These are phyloP conservation scores for Hydropsyche tenuis DNA, from an alignment of 1,140 invertebrate species.

Conservation along the genomic window DNA sequence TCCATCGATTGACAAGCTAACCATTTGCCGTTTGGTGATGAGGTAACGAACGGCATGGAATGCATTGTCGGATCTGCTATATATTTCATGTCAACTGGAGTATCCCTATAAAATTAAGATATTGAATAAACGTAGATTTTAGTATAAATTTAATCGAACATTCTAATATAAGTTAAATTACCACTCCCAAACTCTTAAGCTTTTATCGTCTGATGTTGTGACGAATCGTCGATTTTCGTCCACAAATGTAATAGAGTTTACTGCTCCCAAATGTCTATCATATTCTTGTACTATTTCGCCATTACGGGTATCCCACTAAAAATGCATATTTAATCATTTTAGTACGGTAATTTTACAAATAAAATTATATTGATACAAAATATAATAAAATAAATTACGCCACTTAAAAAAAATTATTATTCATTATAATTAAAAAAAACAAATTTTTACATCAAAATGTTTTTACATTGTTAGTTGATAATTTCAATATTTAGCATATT, in stretches of 20 bases:
- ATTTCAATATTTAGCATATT: too few relatives aligned
- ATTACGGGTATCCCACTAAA: slow-evolving; percentile 92
- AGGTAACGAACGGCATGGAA: slow-evolving; percentile 96
- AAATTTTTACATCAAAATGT: too few relatives aligned
- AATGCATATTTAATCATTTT: too few relatives aligned
- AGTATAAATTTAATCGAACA: neutral
- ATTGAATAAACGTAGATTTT: neutral
- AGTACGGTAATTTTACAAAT: too few relatives aligned
- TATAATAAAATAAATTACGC: too few relatives aligned
- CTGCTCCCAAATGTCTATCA: slow-evolving; percentile 97
- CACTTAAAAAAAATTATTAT: too few relatives aligned
- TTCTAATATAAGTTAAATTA: slow-evolving; percentile 54
- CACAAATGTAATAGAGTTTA: slow-evolving; percentile 99
- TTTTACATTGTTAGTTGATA: too few relatives aligned
- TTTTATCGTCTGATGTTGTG: slow-evolving; percentile 99
- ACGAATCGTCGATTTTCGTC: slow-evolving; percentile 98
- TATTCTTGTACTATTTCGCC: slow-evolving; percentile 99
- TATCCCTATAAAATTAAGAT: slow-evolving; percentile 73
- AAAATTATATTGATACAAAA: slow-evolving; percentile 18
- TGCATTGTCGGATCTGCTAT: slow-evolving; percentile 99
- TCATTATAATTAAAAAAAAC: too few relatives aligned
- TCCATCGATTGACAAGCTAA: slow-evolving; percentile 99
- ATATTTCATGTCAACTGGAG: slow-evolving; percentile 99
- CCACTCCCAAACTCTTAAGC: slow-evolving; percentile 99
- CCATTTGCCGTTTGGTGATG: slow-evolving; percentile 98